These are phyloP conservation scores for Campylorhamphus procurvoides DNA, from an alignment of 2,113 vertebrate species.

Conservation along the genomic window DNA sequence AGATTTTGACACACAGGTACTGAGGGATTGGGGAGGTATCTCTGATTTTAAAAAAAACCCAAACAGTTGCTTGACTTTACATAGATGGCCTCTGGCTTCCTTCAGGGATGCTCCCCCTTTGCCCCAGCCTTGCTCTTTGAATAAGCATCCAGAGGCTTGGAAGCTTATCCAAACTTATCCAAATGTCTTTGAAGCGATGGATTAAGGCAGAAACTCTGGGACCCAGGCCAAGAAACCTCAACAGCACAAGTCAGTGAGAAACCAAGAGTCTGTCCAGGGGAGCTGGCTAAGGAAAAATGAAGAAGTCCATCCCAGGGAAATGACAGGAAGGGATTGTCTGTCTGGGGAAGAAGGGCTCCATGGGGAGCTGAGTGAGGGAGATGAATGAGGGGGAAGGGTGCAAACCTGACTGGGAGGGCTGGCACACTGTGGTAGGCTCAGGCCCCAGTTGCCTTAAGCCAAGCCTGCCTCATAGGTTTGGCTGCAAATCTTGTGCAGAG, in stretches of 20 bases:
- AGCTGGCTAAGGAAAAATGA: slow-evolving; percentile 43
- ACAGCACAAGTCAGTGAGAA: slow-evolving; percentile 45
- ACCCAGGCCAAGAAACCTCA: slow-evolving; percentile 55
- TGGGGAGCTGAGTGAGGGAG: neutral
- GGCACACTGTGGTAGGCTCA: neutral
- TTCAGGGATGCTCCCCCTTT: slow-evolving; percentile 42
- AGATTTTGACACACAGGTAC: slow-evolving; percentile 16
- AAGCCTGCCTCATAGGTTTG: neutral
- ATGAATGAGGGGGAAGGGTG: neutral
- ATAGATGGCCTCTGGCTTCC: slow-evolving; percentile 41
- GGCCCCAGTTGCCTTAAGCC: neutral
- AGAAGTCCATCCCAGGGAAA: slow-evolving; percentile 46
- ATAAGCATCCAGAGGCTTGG: slow-evolving; percentile 57
- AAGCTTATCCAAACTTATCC: slow-evolving; percentile 62
- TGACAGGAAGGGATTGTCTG: slow-evolving; percentile 6
- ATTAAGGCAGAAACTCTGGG: slow-evolving; percentile 68
- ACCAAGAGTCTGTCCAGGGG: slow-evolving; percentile 52
- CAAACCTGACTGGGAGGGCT: neutral
- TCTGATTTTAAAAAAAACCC: neutral
- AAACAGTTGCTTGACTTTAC: neutral
- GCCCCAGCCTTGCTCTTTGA: neutral
- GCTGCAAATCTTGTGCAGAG: neutral
- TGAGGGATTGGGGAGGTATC: neutral
- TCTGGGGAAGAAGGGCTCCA: neutral
- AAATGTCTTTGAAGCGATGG: slow-evolving; percentile 63